Conservation (phyloP, 2,797 vertebrate species). For the Lutjanus campechanus region DNA sequence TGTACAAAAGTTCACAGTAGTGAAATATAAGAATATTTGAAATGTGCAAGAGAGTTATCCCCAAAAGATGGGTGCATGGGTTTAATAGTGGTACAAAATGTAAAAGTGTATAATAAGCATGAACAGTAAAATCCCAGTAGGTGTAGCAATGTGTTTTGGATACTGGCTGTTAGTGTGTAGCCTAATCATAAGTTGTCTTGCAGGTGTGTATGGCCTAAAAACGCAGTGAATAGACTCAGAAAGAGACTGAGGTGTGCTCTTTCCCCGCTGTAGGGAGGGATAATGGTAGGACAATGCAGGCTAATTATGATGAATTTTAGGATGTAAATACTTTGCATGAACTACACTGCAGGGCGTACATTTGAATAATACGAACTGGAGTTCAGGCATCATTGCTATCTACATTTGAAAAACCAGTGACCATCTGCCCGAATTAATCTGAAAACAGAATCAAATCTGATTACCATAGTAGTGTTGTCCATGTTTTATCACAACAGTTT, state of each 20-base stretch:
- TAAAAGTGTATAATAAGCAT: background rate
- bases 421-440: background rate
- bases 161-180: background rate
- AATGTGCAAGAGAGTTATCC: too few species aligned
- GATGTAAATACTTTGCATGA: conserved; percentile 7
- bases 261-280: background rate
- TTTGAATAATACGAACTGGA: conserved; percentile 24
- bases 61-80: too few species aligned
- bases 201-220: background rate
- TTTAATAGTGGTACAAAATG: background rate
- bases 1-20: too few species aligned
- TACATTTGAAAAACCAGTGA: conserved; percentile 3
- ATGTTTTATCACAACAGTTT: background rate
- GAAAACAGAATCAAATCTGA: background rate
- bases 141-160: background rate
- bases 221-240: background rate
- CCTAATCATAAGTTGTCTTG: background rate
- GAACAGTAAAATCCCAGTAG: background rate
- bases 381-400: conserved; percentile 6
- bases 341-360: background rate
- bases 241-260: background rate
- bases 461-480: background rate
- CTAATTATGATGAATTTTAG: conserved; percentile 33
- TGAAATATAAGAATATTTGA: too few species aligned
- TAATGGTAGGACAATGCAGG: conserved; percentile 8